phyloP scores from a whole-genome alignment of 2,113 vertebrate species.

The Lasiurus cinereus region DNA sequence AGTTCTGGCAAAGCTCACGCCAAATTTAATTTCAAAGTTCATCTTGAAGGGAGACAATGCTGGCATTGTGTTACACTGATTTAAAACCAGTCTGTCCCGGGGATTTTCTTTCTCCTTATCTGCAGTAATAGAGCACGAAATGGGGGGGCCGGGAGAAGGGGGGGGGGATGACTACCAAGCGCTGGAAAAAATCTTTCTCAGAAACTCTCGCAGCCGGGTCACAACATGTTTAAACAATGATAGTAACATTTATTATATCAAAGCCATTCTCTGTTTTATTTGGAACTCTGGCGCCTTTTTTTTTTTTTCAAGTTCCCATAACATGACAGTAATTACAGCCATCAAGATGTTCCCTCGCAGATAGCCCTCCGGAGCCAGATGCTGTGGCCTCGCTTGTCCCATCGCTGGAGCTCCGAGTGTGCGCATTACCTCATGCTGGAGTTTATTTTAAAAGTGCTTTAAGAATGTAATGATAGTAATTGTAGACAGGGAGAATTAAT shows the following conservation, averaged over 20 bases:
- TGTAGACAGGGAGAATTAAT: conserved; percentile 93
- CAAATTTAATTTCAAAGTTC: conserved; percentile 88
- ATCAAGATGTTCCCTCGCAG: conserved; percentile 96
- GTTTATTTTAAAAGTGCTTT: conserved; percentile 96
- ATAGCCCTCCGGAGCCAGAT: conserved; percentile 89
- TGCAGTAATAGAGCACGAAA: conserved; percentile 88
- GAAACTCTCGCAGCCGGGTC: conserved; percentile 93
- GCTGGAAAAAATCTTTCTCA: conserved; percentile 91
- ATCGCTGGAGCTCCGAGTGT: conserved; percentile 82
- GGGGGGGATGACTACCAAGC: conserved; percentile 75
- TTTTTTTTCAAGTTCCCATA: conserved; percentile 93
- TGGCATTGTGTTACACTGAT: conserved; percentile 88
- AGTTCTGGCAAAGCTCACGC: conserved; percentile 87
- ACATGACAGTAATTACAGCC: conserved; percentile 98
- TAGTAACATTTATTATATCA: conserved; percentile 97
- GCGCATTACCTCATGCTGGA: conserved; percentile 92
- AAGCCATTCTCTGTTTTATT: conserved; percentile 99
- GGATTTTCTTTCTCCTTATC: conserved; percentile 90
- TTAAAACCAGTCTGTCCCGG: conserved; percentile 87
- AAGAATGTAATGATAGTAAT: conserved; percentile 95
- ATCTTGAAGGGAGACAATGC: conserved; percentile 86
- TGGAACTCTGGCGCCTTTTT: conserved; percentile 96
- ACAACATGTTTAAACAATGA: conserved; percentile 97
- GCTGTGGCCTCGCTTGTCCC: conserved; percentile 86
- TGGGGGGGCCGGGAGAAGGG: background rate